A percentile compares a stretch with the other conserved stretches of the same genome.
These are phyloP conservation scores for Platycercus adscitus DNA, from an alignment of 2,113 vertebrate genomes.

Conservation along the genomic window DNA sequence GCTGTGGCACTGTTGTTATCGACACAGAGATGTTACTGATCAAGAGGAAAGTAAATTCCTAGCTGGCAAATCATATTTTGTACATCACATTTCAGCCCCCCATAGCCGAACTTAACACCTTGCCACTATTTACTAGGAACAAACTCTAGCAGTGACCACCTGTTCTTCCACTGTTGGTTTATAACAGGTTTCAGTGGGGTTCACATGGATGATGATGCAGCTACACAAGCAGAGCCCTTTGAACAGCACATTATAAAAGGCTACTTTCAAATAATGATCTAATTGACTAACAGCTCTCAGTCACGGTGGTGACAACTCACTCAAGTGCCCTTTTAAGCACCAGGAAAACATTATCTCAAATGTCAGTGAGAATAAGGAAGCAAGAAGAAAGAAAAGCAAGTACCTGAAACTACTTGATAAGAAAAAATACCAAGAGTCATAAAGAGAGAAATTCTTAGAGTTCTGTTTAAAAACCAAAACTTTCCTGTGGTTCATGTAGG, in stretches of 20 bases:
- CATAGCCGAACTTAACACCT: neutral
- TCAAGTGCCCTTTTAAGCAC: neutral
- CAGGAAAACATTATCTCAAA: neutral
- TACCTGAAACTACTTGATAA: neutral
- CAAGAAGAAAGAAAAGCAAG: neutral
- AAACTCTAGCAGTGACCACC: neutral
- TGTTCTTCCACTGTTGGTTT: neutral
- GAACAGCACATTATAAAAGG: neutral
- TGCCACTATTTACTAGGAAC: too few species aligned
- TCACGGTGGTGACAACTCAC: neutral
- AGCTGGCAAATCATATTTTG: neutral
- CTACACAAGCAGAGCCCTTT: neutral
- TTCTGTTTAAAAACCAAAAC: neutral
- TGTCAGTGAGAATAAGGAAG: neutral
- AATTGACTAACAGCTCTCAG: neutral
- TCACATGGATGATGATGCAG: neutral
- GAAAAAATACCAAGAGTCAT: neutral
- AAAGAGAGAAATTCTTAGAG: neutral
- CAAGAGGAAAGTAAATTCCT: neutral
- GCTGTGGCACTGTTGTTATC: neutral
- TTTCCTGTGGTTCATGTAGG: neutral
- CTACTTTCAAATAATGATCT: neutral
- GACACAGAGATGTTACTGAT: neutral
- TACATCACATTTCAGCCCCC: neutral
- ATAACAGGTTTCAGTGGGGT: accelerated